Base-by-base conservation (phyloP, 2,888 invertebrate genomes). In the Halictus ligatus region DNA sequence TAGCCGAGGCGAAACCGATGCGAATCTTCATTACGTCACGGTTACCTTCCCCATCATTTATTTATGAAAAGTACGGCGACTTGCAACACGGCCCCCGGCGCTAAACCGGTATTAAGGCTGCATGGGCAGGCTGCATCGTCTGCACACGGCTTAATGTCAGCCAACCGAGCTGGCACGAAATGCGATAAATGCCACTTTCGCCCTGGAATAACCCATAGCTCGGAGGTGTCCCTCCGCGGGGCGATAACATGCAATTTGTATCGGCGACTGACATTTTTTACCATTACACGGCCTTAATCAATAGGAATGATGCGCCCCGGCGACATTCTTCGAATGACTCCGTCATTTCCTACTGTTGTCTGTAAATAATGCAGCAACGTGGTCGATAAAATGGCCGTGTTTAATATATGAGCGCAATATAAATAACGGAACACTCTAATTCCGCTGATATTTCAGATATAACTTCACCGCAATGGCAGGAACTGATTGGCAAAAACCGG, bases 141-240 rank as follows among this genome's bases (percentile, higher is more conserved):
- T 87, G 80, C 76, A 75, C 80, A 58, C 77, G 84, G 87, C 87
- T 87, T 87, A 87, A 87, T 87, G 87, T 87, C 87, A 87, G 87
- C 88, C 88, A 79, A 69, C 60, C 76, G 43, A 87, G 87, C 80
- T 83, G 88, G 83, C 87, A 87, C 87, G 87, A 87, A 83, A 80
- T 83, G 87, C 87, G 87, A 87, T 87, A 87, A 87, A 87, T 87
- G 87, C 87, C 88, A 87, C 87, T 87, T 87, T 87, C 84, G 88
- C 81, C 84, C 88, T 84, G 88, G 76, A 84, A 81, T 84, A 87
- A 87, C 77, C 84, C 81, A 87, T 54, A 75, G 78, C 81, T 64
- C 75, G 67, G n/a, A 64, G 71, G 60, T 76, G 76, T 81, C 74
- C 75, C 73, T n/a, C 58, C 77, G 46, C 54, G 67, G 58, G 18